These are phyloP conservation scores for Pristionchus arcanus DNA, from an alignment of 2,888 invertebrate species.

Conservation along the genomic window DNA sequence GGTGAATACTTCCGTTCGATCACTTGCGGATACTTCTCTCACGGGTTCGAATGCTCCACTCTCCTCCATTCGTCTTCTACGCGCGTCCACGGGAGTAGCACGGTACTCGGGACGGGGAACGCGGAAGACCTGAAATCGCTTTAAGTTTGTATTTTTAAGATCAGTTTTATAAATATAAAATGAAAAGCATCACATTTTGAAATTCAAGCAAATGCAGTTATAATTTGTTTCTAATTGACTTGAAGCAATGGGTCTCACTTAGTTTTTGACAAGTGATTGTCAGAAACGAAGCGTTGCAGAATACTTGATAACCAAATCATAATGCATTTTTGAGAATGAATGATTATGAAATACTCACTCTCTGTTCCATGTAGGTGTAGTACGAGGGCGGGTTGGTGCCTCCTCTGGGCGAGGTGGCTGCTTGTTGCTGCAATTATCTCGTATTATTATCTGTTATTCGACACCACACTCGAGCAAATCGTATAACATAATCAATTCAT, in stretches of 20 bases:
- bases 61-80: slow-evolving; percentile 42
- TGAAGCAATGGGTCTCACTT: too few relatives aligned
- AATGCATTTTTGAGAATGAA: too few relatives aligned
- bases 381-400: slow-evolving; percentile 44
- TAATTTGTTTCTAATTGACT: too few relatives aligned
- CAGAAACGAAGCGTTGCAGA: too few relatives aligned
- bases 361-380: slow-evolving; percentile 56
- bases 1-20: slow-evolving; percentile 48
- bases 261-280: too few relatives aligned
- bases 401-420: slow-evolving; percentile 25
- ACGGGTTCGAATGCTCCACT: slow-evolving; percentile 54
- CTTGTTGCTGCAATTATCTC: background rate
- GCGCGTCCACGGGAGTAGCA: slow-evolving; percentile 41
- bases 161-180: background rate
- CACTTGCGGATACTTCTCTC: slow-evolving; percentile 53
- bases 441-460: too few relatives aligned
- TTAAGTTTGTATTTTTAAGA: background rate
- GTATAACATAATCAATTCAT: too few relatives aligned
- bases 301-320: too few relatives aligned
- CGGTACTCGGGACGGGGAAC: slow-evolving; percentile 53
- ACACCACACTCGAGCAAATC: too few relatives aligned
- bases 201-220: too few relatives aligned
- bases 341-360: slow-evolving; percentile 5
- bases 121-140: slow-evolving; percentile 53
- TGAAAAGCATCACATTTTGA: too few relatives aligned